These are phyloP conservation scores for Stichodactyla helianthus DNA, from an alignment of 64 coral and sea anemone species.

Conservation along the genomic window DNA sequence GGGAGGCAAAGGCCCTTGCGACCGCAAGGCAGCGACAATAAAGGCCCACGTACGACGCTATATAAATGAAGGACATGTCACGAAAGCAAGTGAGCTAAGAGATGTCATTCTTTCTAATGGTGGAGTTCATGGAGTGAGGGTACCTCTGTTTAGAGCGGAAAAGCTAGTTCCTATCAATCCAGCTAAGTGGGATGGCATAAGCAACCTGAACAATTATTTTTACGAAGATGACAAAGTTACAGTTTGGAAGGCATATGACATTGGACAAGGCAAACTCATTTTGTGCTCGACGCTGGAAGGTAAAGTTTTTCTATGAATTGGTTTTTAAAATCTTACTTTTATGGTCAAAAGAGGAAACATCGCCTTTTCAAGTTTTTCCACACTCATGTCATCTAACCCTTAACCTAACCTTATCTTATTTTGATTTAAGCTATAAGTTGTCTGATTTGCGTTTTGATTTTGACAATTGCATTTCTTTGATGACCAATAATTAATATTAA, in stretches of 20 bases:
- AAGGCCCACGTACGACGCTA: conserved; percentile 19
- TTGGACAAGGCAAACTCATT: neutral
- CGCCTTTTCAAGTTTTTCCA: too few species aligned
- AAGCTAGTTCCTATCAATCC: neutral
- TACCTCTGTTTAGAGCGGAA: neutral
- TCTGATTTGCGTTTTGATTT: too few species aligned
- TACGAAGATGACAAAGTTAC: conserved; percentile 9
- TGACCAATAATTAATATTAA: too few species aligned
- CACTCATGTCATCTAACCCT: too few species aligned
- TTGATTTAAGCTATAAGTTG: too few species aligned
- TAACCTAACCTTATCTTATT: too few species aligned
- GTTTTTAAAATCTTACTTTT: too few species aligned
- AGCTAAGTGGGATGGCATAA: neutral
- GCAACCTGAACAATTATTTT: conserved; percentile 30
- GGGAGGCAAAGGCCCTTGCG: conserved; percentile 25
- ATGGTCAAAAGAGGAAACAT: too few species aligned
- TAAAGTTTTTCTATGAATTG: neutral
- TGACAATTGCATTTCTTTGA: too few species aligned
- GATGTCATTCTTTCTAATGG: conserved; percentile 1
- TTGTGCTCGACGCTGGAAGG: neutral
- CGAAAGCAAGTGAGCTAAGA: conserved; percentile 6
- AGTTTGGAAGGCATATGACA: conserved; percentile 15
- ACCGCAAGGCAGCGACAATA: conserved; percentile 21
- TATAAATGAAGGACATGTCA: conserved; percentile 30
- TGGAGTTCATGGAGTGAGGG: conserved; percentile 25